Base-by-base conservation (phyloP, 2,797 vertebrate species). In the Protonibea diacanthus region DNA sequence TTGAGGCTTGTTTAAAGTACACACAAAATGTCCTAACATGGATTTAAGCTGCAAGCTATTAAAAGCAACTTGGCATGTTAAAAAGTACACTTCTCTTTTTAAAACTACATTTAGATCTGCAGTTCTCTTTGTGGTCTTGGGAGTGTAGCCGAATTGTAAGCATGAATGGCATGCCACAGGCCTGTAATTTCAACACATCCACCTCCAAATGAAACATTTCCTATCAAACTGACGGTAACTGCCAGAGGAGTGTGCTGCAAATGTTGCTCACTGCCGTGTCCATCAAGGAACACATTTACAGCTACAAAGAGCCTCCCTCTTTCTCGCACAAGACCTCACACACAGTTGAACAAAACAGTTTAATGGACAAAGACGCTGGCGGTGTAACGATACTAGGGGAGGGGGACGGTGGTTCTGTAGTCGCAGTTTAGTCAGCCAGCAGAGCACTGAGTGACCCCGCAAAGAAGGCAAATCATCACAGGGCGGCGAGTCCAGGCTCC, bases 361-460 rank as follows among this genome's bases (percentile, higher is more conserved):
- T 51, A 65, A 67, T 55, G 56, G 64, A 79, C 59, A 69, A 77
- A 67, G 63, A 58, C 9, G 25, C 47, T 13, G n/a, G 60, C 69
- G 40, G 77, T 48, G 69, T 17, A 38, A 38, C 33, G 33, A 38
- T 38, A 57, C 63, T 77, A 81, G n/a, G 55, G 3, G 12, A 1
- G 1, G 60, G 67, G 62, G 68, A 67, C 70, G 66, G 76, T 67
- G 80, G 80, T 74, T 77, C 48, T 83, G 68, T 29, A 64, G 79
- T 52, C n/a, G 20, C 38, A 49, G 73, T 77, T 38, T 73, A 84
- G 70, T 76, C 82, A 80, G 80, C 76, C 76, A 74, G 71, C 65
- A 60, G 67, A 83, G 83, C 45, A 85, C 86, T 20, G 79, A 85
- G 86, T 90, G 89, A 91, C 88, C 90, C 86, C n/a, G 66, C 62